Evolutionary conservation across 2,113 vertebrate genomes (phyloP).

Genomic region (Sialia sialis): DNA sequence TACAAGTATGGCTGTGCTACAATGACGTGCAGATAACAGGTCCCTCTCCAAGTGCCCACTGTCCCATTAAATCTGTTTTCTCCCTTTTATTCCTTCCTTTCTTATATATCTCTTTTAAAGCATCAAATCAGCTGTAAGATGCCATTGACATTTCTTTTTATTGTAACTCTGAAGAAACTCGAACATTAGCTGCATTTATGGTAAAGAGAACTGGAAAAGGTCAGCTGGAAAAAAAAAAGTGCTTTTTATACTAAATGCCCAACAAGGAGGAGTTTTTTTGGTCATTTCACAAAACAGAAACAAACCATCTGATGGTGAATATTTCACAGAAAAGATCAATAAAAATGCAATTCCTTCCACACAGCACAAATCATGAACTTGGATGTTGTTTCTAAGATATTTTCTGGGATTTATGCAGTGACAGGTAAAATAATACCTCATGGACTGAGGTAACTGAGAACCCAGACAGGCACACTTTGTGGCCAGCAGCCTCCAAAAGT

Average conservation of each 20-base stretch:
- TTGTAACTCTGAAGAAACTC: neutral
- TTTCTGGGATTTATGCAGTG: neutral
- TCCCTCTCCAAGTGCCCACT: neutral
- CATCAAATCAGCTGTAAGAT: neutral
- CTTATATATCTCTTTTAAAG: neutral
- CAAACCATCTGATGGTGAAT: neutral
- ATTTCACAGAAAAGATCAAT: neutral
- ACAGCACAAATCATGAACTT: neutral
- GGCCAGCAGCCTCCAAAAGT: neutral
- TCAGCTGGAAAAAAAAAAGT: neutral
- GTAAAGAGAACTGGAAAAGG: neutral
- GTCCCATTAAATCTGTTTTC: neutral
- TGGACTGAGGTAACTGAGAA: rapidly evolving
- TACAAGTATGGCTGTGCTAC: neutral
- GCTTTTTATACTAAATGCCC: neutral
- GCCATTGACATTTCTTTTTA: neutral
- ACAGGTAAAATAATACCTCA: neutral
- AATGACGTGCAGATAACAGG: neutral
- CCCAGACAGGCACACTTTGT: neutral
- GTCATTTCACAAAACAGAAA: neutral
- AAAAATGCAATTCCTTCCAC: neutral
- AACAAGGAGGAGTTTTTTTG: neutral
- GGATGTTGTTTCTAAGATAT: neutral
- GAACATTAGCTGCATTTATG: neutral
- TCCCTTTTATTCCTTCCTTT: neutral